Conservation (phyloP, 2,888 invertebrate species). For the Parnassius smintheus region DNA sequence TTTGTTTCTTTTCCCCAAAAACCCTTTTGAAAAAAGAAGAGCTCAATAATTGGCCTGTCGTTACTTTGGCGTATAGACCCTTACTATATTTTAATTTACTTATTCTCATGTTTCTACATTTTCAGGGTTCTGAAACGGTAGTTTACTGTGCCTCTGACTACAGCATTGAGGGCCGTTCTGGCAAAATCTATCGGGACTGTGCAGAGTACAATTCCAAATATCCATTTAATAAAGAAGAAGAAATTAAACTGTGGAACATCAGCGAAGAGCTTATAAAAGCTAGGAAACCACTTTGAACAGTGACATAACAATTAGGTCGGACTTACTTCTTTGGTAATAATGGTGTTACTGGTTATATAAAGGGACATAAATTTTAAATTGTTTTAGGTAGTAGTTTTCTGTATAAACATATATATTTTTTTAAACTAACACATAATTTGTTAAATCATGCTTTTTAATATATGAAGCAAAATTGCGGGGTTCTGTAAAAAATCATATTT, state of each 20-base stretch:
- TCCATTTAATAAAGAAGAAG: constrained; percentile 82
- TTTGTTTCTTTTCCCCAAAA: too few species aligned
- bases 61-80: not conserved
- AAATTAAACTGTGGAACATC: constrained; percentile 85
- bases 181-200: constrained; percentile 89
- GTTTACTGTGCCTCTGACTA: constrained; percentile 88
- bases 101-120: constrained; percentile 28
- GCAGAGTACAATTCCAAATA: constrained; percentile 82
- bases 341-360: not conserved
- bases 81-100: too few species aligned
- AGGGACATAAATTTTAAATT: not conserved
- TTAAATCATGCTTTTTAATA: too few species aligned
- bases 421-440: too few species aligned
- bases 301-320: not conserved
- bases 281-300: constrained; percentile 46
- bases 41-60: not conserved
- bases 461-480: too few species aligned
- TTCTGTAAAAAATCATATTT: too few species aligned
- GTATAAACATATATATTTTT: too few species aligned
- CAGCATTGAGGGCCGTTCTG: constrained; percentile 81
- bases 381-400: too few species aligned
- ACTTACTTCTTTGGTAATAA: not conserved
- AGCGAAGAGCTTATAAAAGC: constrained; percentile 81
- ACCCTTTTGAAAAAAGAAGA: not conserved
- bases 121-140: constrained; percentile 90